These are phyloP conservation scores for Orthonyx spaldingii DNA, from an alignment of 2,113 vertebrate genomes.

Conservation along the genomic window DNA sequence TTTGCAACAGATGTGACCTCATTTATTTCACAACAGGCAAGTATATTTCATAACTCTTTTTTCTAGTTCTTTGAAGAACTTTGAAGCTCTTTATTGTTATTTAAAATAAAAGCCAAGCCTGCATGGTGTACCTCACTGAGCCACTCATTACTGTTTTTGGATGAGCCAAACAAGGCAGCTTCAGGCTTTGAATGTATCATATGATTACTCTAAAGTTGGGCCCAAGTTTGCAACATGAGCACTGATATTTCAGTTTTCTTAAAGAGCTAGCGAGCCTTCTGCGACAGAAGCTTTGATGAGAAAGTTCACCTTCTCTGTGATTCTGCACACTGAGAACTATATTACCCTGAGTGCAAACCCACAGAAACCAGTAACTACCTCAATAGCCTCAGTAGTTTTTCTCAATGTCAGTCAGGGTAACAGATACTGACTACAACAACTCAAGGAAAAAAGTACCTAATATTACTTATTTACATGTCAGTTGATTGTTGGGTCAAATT, in stretches of 20 bases:
- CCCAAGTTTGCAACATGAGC: not conserved
- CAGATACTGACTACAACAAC: not conserved
- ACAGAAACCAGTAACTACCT: not conserved
- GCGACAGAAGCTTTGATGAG: not conserved
- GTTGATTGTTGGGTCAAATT: not conserved
- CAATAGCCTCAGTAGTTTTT: not conserved
- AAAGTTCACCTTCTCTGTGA: not conserved
- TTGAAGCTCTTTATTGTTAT: not conserved
- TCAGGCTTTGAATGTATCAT: not conserved
- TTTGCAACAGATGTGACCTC: not conserved
- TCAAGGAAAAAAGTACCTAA: not conserved
- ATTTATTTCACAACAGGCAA: not conserved
- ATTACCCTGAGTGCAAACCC: not conserved
- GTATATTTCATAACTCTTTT: not conserved
- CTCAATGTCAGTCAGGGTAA: not conserved
- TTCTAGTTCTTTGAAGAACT: not conserved
- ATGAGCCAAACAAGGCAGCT: not conserved
- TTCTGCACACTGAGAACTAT: not conserved
- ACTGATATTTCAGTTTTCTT: not conserved
- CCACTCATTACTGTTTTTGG: not conserved
- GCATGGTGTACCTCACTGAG: rapidly evolving
- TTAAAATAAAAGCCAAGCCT: not conserved
- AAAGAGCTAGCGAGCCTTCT: not conserved
- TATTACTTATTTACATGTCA: not conserved
- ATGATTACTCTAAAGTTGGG: not conserved